These are phyloP conservation scores for Lamellibrachia columna DNA, from an alignment of 2,888 invertebrate genomes.

Conservation along the genomic window DNA sequence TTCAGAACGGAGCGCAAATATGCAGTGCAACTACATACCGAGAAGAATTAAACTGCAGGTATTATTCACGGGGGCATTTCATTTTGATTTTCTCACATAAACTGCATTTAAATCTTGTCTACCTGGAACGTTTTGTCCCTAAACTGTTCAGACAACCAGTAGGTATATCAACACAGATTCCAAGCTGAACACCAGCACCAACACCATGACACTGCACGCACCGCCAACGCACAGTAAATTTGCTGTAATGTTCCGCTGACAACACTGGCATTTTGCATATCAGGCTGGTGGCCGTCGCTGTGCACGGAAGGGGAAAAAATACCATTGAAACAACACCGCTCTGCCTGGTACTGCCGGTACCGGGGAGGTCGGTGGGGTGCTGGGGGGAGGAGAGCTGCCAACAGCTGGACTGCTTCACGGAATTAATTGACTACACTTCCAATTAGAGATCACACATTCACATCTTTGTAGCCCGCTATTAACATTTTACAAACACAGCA, in stretches of 20 bases:
- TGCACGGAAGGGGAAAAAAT: background rate
- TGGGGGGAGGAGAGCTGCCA: background rate
- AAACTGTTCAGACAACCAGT: background rate
- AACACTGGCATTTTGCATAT: background rate
- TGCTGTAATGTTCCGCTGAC: slow-evolving; percentile 8
- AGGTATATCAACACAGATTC: background rate
- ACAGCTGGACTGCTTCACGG: background rate
- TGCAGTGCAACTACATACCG: background rate
- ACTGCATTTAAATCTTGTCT: background rate
- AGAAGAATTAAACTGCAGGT: background rate
- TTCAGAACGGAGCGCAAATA: background rate
- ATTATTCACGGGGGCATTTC: background rate
- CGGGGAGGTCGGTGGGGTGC: background rate
- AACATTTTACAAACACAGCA: background rate
- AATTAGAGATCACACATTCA: slow-evolving; percentile 12
- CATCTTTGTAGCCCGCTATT: background rate
- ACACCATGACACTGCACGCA: background rate
- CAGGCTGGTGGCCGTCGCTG: background rate
- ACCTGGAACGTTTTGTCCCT: background rate
- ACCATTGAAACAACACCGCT: background rate
- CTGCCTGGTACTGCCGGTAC: slow-evolving; percentile 4
- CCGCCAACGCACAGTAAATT: background rate
- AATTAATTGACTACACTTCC: slow-evolving; percentile 16
- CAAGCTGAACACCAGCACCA: background rate
- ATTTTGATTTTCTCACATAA: background rate